Evolutionary conservation across 2,888 invertebrate species (phyloP).

Genomic region (Macaria notata): DNA sequence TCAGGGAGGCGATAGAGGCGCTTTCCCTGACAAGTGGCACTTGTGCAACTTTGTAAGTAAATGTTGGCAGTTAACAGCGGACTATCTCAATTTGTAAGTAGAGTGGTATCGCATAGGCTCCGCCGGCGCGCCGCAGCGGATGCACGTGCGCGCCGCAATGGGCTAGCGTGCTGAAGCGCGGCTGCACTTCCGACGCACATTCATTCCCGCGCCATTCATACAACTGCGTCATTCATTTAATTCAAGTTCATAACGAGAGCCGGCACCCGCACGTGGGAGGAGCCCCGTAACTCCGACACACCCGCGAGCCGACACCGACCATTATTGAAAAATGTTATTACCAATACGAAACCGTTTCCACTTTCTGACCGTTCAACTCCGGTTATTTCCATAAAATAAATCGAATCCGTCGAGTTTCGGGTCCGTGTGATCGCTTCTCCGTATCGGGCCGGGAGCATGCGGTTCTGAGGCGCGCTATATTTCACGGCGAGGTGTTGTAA

Average conservation of each 20-base stretch:
- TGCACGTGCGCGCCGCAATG: constrained; percentile 62
- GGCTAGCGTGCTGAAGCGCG: constrained; percentile 68
- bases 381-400: constrained; percentile 64
- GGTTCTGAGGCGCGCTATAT: constrained; percentile 69
- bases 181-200: constrained; percentile 76
- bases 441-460: constrained; percentile 61
- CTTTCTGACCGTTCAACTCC: constrained; percentile 42
- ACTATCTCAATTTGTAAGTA: constrained; percentile 7
- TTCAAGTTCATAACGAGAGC: constrained; percentile 76
- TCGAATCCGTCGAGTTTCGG: constrained; percentile 56
- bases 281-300: constrained; percentile 54
- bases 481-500: constrained; percentile 69
- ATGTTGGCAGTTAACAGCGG: background rate
- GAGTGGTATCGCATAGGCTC: constrained; percentile 4
- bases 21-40: too few relatives aligned
- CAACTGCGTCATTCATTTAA: constrained; percentile 78
- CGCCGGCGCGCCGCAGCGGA: constrained; percentile 45
- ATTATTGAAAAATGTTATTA: constrained; percentile 56
- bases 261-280: constrained; percentile 62
- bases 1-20: too few relatives aligned
- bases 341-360: constrained; percentile 53
- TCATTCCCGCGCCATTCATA: constrained; percentile 79
- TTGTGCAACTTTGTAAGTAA: too few relatives aligned
- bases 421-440: constrained; percentile 65
- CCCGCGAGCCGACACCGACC: constrained; percentile 43